These are phyloP conservation scores for Leptobrachium leishanense DNA, from an alignment of 2,113 vertebrate species.

Conservation along the genomic window DNA sequence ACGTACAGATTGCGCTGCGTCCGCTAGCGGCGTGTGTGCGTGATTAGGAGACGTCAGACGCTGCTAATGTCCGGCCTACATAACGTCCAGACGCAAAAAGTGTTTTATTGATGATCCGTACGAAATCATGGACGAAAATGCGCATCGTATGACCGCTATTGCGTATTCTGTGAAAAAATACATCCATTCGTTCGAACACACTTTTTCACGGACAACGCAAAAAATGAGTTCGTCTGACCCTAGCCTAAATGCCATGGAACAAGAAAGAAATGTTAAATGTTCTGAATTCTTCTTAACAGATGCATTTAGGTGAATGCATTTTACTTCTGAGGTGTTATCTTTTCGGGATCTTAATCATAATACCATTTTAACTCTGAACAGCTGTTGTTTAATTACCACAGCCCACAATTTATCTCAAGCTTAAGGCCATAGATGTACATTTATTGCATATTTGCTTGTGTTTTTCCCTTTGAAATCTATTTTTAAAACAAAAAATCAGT, in stretches of 20 bases:
- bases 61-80: too few relatives aligned
- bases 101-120: too few relatives aligned
- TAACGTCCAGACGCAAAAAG: too few relatives aligned
- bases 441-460: constrained; percentile 69
- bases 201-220: too few relatives aligned
- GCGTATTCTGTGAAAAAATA: too few relatives aligned
- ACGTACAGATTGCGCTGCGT: too few relatives aligned
- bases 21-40: too few relatives aligned
- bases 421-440: constrained; percentile 79
- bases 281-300: constrained; percentile 66
- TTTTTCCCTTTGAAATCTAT: constrained; percentile 60
- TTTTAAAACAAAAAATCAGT: too few relatives aligned
- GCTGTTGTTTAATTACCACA: constrained; percentile 93
- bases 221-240: too few relatives aligned
- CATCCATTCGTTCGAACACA: too few relatives aligned
- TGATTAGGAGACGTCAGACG: too few relatives aligned
- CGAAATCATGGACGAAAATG: not conserved
- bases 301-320: constrained; percentile 77
- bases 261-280: constrained; percentile 59
- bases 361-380: constrained; percentile 92
- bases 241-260: constrained; percentile 1
- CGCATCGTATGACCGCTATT: too few relatives aligned
- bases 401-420: constrained; percentile 84
- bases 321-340: constrained; percentile 79
- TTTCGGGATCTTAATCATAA: constrained; percentile 87